Evolutionary conservation across 2,113 vertebrate species (phyloP), one percentile per base, ranked within the genome.

Genomic region (Onychorhynchus coronatus): DNA sequence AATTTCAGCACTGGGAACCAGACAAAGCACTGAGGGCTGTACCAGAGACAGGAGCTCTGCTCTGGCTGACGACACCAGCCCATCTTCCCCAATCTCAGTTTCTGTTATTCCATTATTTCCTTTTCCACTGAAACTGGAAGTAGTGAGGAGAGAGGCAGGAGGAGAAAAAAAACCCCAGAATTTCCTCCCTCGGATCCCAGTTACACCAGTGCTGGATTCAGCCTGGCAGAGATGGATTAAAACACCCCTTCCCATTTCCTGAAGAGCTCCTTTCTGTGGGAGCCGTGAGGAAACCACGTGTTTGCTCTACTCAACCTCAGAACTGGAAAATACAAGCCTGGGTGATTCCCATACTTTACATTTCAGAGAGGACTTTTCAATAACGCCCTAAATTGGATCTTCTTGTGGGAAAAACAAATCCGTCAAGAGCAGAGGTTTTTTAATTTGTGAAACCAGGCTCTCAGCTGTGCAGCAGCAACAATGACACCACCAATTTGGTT

Each of bases 401-500:
- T 89, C 65, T 49, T 86, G 91, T 35, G 62, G 92, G 86, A 81
- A 92, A 95, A 95, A 28, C n/a, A 68, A 88, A 90, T 65, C 62
- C 73, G 58, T 95, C 88, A 74, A 68, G 88, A 77, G 82, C 90
- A 75, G 20, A 55, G 65, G 30, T 52, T 68, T 86, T 56, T 72
- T 78, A 91, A 93, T 88, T 58, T n/a, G 62, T 72, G 88, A 81
- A 92, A 74, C 89, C 77, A 97, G 92, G 58, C 84, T 59, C 75
- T 94, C 75, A 89, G 93, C 83, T n/a, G 74, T 39, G 39, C 6
- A 6, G 80, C 24, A 59, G 86, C 73, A 65, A 47, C 30, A 55
- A 21, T 9, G 65, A 81, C 92, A 91, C 52, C 84, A 30, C 35
- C 91, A 86, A 62, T 84, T 93, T 86, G 63, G n/a, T 78, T 81